Evolutionary conservation across 2,888 invertebrate species (phyloP).

Genomic region (Pterostichus niger): DNA sequence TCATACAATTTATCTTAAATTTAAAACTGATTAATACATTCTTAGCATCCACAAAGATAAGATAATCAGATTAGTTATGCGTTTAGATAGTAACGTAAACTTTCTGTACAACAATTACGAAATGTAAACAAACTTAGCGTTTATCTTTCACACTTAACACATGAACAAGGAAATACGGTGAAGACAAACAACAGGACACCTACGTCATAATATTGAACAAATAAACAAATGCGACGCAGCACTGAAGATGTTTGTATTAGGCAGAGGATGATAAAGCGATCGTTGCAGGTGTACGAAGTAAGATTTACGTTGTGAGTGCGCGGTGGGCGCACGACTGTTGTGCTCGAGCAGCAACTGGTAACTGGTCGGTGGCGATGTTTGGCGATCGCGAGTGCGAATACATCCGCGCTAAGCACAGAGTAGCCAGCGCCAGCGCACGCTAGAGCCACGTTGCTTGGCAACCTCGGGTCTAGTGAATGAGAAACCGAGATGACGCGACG

Average conservation of each 20-base stretch:
- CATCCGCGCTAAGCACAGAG: background rate
- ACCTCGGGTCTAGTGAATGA: constrained; percentile 22
- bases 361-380: constrained; percentile 36
- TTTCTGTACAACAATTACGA: background rate
- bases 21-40: constrained; percentile 32
- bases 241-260: background rate
- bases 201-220: constrained; percentile 29
- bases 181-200: constrained; percentile 21
- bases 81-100: background rate
- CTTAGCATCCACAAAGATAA: constrained; percentile 35
- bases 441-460: constrained; percentile 28
- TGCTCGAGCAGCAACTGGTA: constrained; percentile 65
- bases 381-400: constrained; percentile 8
- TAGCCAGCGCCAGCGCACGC: constrained; percentile 30
- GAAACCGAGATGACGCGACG: constrained; percentile 27
- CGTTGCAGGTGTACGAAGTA: constrained; percentile 13
- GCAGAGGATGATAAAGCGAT: background rate
- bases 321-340: constrained; percentile 19
- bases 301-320: background rate
- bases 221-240: constrained; percentile 26
- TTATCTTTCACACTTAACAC: constrained; percentile 25
- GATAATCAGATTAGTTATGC: constrained; percentile 13
- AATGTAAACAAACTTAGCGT: constrained; percentile 19
- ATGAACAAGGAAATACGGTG: constrained; percentile 84
- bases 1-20: constrained; percentile 32